phyloP scores from a whole-genome alignment of 2,888 invertebrate genomes.

The Poecilobothrus nobilitatus region DNA sequence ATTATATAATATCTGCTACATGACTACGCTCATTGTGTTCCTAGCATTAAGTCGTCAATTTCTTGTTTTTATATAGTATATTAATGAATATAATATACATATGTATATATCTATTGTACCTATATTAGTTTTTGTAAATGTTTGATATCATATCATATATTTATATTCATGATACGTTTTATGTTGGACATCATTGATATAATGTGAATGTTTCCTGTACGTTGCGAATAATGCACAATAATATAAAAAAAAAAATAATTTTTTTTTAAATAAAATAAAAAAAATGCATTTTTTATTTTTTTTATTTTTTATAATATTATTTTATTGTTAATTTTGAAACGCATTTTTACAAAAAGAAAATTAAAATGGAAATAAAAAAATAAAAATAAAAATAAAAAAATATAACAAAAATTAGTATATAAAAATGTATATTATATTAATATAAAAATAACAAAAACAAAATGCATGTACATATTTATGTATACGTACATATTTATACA shows the following conservation, averaged over 20 bases:
- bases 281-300: neutral
- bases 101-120: neutral
- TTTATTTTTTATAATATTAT: neutral
- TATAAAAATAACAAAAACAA: too few relatives aligned
- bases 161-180: neutral
- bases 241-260: neutral
- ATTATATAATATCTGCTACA: too few relatives aligned
- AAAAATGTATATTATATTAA: too few relatives aligned
- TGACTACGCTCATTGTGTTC: too few relatives aligned
- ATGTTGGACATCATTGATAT: neutral
- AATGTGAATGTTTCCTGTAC: neutral
- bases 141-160: neutral
- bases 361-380: neutral
- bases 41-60: too few relatives aligned
- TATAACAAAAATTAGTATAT: neutral
- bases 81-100: too few relatives aligned
- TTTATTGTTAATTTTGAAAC: slow-evolving; percentile 1
- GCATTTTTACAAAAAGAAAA: neutral
- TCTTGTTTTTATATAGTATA: too few relatives aligned
- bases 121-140: too few relatives aligned
- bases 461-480: too few relatives aligned
- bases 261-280: neutral
- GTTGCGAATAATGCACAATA: neutral
- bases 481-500: too few relatives aligned
- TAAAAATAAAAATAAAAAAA: too few relatives aligned